Evolutionary conservation across 2,113 vertebrate genomes (phyloP), one percentile per base, ranked within the genome.

Genomic region (Clarias batrachus): DNA sequence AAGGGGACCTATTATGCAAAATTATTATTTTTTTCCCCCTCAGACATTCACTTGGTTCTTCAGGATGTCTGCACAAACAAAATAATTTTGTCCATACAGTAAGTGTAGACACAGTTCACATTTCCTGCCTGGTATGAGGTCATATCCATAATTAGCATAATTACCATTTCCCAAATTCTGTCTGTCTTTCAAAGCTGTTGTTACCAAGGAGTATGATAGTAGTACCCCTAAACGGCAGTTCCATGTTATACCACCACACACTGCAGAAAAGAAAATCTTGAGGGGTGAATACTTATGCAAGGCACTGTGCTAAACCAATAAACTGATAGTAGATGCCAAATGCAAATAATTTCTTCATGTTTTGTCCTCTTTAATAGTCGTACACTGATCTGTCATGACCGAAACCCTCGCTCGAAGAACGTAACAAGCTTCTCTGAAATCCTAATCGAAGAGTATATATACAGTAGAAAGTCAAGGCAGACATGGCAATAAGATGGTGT

Each of bases 391-490:
- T 23, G 13, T 62, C 25, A 19, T 82, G 77, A 77, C 52, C 41
- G 66, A 85, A 86, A 85, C 63, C 74, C 56, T 82, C 56, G 85
- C 27, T 68, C 27, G 60, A 63, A 56, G 87, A 92, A 91, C 87
- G 17, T 85, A 89, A 87, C 54, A 90, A 89, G 91, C 90, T 11
- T 93, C 87, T 93, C 92, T 65, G 83, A 94, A 95, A 95, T 92
- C 92, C 93, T 93, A 90, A 82, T 91, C 93, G 85, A 91, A 93
- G 93, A 94, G 86, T 95, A 94, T 92, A 94, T 92, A 90, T 95
- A 92, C 56, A 91, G 88, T 90, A 96, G 93, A 96, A 97, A 97
- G 94, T 94, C 95, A 96, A 97, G 95, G 96, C 96, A 96, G 92
- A 94, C 89, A 93, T 93, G 94, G 93, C 91, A 92, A 97, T 94